Evolutionary conservation across 2,113 vertebrate genomes (phyloP), one percentile per base, ranked within the genome.

Genomic region (Ceyx cyanopectus): DNA sequence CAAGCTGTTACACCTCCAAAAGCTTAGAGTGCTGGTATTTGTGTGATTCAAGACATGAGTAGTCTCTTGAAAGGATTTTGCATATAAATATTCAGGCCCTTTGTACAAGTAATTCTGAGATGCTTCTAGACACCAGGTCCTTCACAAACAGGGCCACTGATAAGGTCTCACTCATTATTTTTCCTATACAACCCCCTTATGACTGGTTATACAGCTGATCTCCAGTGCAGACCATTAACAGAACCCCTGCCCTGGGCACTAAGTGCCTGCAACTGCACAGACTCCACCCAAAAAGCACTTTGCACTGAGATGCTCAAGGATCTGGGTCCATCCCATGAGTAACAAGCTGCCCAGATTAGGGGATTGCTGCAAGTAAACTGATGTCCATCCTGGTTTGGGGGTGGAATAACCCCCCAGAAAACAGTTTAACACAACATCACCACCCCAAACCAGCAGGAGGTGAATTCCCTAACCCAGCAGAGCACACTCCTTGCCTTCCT

Each of bases 381-480:
- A 6, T 1, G 2, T 15, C 45, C 61, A 11, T 14, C 21, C 48
- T 72, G 27, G 3, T 26, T 24, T 7, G 9, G 4, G 20, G 16
- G 57, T 1, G 2, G 16, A 30, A 18, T 14, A 85, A 74, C 5
- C 12, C 37, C 37, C 37, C 30, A 19, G 45, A 60, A 61, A 32
- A 50, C 0, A 70, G 3, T 46, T 68, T 8, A 8, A 37, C 6
- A 8, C 6, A 58, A 14, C 16, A 9, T 12, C 6, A 57, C 43
- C 13, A 15, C 2, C 16, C 75, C 61, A n/a, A 81, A 70, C 15
- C 2, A 73, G 21, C 51, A n/a, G 41, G 7, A 23, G 6, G 0
- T 0, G 0, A 91, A 17, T 1, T 23, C 3, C 9, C 3, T 4
- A 5, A 51, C 11, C 23, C 50, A 26, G 24, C 50, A 51, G 50